Evolutionary conservation across 2,888 invertebrate species (phyloP).

Genomic region (Lasioglossum vierecki): DNA sequence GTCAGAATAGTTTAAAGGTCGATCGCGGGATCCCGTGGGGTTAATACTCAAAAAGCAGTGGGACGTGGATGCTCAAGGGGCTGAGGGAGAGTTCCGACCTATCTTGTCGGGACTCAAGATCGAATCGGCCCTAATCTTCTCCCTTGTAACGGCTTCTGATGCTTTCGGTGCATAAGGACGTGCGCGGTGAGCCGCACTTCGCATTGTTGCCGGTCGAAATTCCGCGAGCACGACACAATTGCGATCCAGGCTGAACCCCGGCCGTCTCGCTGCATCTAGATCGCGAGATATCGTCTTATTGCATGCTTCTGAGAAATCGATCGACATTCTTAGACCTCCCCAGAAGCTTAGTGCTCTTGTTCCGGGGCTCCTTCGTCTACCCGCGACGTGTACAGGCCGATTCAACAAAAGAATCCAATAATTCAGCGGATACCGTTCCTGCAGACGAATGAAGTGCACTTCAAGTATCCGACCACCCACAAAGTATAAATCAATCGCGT

Average conservation of each 20-base stretch:
- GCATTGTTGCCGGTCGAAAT: conserved; percentile 56
- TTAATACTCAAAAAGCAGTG: conserved; percentile 36
- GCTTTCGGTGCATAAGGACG: conserved; percentile 50
- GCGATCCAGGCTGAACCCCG: conserved; percentile 34
- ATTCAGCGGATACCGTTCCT: not conserved
- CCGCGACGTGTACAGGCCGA: not conserved
- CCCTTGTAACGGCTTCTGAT: conserved; percentile 38
- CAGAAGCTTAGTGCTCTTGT: conserved; percentile 35
- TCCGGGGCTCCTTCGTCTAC: not conserved
- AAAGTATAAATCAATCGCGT: not conserved
- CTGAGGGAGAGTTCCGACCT: conserved; percentile 3
- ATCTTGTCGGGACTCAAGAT: conserved; percentile 35
- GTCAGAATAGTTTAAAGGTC: conserved; percentile 35
- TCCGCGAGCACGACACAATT: conserved; percentile 59
- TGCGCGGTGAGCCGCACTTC: conserved; percentile 34
- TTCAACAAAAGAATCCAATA: not conserved
- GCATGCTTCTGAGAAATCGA: conserved; percentile 64
- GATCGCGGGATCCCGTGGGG: conserved; percentile 14
- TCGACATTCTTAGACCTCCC: conserved; percentile 56
- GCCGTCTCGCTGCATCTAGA: conserved; percentile 51
- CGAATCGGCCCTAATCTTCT: conserved; percentile 57
- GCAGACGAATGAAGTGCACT: not conserved
- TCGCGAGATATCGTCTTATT: conserved; percentile 66
- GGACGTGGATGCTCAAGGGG: not conserved
- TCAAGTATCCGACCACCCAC: not conserved